Evolutionary conservation across 2,888 invertebrate species (phyloP), one percentile per base, ranked within the genome.

Genomic region (Trachelus iudaicus): DNA sequence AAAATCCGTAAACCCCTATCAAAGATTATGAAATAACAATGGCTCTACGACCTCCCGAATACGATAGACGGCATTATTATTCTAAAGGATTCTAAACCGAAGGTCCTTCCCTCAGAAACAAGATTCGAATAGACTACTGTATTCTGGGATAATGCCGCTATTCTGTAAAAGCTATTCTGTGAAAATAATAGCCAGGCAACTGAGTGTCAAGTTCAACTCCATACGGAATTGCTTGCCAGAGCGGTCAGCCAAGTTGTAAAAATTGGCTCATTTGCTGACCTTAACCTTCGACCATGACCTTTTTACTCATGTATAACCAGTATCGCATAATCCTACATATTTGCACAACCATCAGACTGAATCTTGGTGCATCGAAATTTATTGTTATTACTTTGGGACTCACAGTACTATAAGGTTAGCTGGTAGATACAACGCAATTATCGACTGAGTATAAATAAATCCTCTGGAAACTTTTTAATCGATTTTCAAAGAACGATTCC

Each of bases 181-280:
- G 15, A 9, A 56, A 56, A 23, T 56, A 56, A 23, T 56, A 23
- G 56, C 23, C 23, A 56, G 56, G 23, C 56, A 56, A 56, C 56
- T 1, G 76, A 31, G 79, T 81, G 84, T 86, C 85, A 86, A 85
- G 85, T 86, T 86, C 83, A 83, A 78, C 75, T 75, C 69, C 35
- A 76, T 69, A 69, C 56, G 78, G n/a, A 69, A 30, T 30, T 77
- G 76, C 81, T 80, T 86, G 87, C 86, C 87, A 87, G 83, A 82
- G 79, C 84, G 33, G 86, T 85, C 84, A 84, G 85, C 84, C 86
- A 87, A 87, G 85, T 85, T 81, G 83, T 84, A 89, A 87, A 88
- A 87, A 88, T 87, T 87, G 84, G 79, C 81, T 81, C 73, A 76
- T 81, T 82, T 81, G 79, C 79, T 80, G 85, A 81, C 88, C 85